These are phyloP conservation scores for Sphaerodactylus townsendi DNA, from an alignment of 2,113 vertebrate species.

Conservation along the genomic window DNA sequence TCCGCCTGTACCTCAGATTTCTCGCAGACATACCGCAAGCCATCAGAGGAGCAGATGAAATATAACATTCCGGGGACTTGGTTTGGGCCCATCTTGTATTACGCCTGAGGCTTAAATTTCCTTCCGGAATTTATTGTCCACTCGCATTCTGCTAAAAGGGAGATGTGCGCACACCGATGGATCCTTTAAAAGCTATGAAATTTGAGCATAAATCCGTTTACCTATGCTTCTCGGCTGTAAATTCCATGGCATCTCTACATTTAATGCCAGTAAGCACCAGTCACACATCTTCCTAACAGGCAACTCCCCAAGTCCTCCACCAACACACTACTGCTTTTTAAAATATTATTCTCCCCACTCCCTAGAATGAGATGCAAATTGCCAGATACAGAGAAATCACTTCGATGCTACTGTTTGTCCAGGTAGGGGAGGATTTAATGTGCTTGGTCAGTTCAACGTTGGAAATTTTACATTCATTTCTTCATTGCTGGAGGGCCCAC, in stretches of 20 bases:
- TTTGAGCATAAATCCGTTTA: slow-evolving; percentile 55
- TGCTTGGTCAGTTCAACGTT: slow-evolving; percentile 29
- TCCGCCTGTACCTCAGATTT: slow-evolving; percentile 34
- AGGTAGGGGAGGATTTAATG: slow-evolving; percentile 22
- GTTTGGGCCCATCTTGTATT: slow-evolving; percentile 41
- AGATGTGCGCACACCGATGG: slow-evolving; percentile 12
- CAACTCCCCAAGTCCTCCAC: neutral
- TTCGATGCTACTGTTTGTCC: fast-evolving
- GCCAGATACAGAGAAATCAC: slow-evolving; percentile 10
- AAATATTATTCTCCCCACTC: slow-evolving; percentile 5
- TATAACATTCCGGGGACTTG: slow-evolving; percentile 22
- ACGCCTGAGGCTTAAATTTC: slow-evolving; percentile 38
- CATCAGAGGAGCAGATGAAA: slow-evolving; percentile 58
- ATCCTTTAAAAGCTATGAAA: slow-evolving; percentile 54
- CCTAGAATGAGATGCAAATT: slow-evolving; percentile 44
- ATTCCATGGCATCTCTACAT: slow-evolving; percentile 13
- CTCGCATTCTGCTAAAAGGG: slow-evolving; percentile 47
- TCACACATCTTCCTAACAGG: neutral
- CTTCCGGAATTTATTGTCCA: slow-evolving; percentile 53
- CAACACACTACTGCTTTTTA: slow-evolving; percentile 4
- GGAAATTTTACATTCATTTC: slow-evolving; percentile 60
- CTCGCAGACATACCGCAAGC: slow-evolving; percentile 47
- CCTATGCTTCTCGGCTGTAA: slow-evolving; percentile 45
- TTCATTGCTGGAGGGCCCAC: slow-evolving; percentile 49
- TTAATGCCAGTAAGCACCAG: slow-evolving; percentile 28